These are phyloP conservation scores for Gyps fulvus DNA, from an alignment of 2,113 vertebrate genomes.

Conservation along the genomic window DNA sequence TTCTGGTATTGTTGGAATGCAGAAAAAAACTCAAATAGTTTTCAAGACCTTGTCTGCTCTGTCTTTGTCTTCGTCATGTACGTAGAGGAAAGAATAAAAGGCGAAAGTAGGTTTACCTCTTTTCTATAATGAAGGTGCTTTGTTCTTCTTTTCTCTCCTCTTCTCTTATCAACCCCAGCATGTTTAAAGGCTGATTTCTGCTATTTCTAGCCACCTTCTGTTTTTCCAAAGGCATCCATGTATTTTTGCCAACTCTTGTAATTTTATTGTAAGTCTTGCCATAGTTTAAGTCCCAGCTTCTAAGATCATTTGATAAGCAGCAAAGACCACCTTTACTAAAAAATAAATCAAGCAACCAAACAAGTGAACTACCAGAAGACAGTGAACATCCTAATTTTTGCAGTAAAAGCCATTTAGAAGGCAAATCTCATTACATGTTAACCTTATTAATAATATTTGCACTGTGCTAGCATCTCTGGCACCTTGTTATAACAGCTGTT, in stretches of 20 bases:
- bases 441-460: neutral
- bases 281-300: neutral
- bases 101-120: neutral
- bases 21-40: neutral
- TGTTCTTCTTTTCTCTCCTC: neutral
- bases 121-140: neutral
- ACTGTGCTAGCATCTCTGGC: neutral
- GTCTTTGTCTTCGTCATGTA: neutral
- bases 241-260: neutral
- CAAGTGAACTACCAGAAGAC: neutral
- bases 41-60: neutral
- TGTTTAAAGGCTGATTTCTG: neutral
- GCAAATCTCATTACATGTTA: neutral
- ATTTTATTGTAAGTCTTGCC: neutral
- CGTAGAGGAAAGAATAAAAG: neutral
- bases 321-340: neutral
- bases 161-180: neutral
- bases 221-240: neutral
- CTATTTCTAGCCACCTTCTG: neutral
- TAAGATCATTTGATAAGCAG: neutral
- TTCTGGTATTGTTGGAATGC: neutral
- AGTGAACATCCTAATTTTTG: neutral
- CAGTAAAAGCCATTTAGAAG: neutral
- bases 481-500: neutral
- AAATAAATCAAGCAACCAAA: neutral